A percentile compares a stretch with the other conserved stretches of the same genome.
Evolutionary conservation across 2,797 vertebrate genomes (phyloP).

Genomic region (Eupleurogrammus muticus): DNA sequence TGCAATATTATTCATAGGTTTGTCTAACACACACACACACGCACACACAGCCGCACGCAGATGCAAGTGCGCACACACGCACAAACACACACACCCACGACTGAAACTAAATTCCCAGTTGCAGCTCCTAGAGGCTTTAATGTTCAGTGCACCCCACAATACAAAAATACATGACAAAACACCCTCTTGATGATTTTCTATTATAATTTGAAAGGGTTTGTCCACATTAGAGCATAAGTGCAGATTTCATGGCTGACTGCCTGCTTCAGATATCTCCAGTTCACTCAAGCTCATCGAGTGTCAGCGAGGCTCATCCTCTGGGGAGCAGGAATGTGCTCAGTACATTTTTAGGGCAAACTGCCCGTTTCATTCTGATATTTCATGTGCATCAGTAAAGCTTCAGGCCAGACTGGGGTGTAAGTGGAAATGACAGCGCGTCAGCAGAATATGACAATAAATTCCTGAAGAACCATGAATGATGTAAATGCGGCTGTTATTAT

Average conservation of each 20-base stretch:
- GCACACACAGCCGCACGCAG: neutral
- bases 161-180: neutral
- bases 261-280: too few species aligned
- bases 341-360: neutral
- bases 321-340: too few species aligned
- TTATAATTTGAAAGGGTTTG: neutral
- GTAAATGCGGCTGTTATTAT: neutral
- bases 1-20: slow-evolving; percentile 14
- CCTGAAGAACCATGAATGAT: neutral
- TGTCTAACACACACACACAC: slow-evolving; percentile 6
- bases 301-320: too few species aligned
- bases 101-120: slow-evolving; percentile 17
- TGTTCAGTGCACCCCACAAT: neutral
- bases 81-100: slow-evolving; percentile 37
- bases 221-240: neutral
- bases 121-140: neutral
- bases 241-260: neutral
- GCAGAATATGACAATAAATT: neutral
- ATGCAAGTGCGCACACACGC: slow-evolving; percentile 23
- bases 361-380: neutral
- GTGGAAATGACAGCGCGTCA: neutral
- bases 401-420: neutral
- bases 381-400: neutral
- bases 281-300: too few species aligned
- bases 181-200: neutral